Percentiles rank a stretch among this genome's conserved stretches.
These are phyloP conservation scores for Lasioglossum zephyrum DNA, from an alignment of 2,888 invertebrate genomes.

Conservation along the genomic window DNA sequence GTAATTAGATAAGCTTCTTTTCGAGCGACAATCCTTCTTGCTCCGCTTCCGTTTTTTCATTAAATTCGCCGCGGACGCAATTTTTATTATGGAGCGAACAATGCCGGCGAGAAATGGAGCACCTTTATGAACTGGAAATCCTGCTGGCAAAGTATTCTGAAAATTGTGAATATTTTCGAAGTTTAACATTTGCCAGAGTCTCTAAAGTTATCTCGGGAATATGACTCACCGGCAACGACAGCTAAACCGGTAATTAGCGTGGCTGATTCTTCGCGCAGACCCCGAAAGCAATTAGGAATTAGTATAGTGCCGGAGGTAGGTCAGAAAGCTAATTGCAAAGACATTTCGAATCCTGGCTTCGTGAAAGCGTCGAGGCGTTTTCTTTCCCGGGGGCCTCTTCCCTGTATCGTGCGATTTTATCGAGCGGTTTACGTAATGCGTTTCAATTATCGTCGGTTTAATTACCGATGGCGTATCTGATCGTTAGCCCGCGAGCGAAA, in stretches of 20 bases:
- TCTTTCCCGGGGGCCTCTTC: neutral
- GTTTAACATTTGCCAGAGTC: neutral
- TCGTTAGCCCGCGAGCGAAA: constrained; percentile 21
- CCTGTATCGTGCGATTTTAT: constrained; percentile 13
- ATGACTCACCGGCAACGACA: neutral
- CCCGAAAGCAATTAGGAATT: neutral
- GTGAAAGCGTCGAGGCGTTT: neutral
- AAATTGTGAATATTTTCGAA: neutral
- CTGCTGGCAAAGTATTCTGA: neutral
- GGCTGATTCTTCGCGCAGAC: neutral
- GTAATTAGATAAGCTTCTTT: neutral
- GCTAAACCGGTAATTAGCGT: neutral
- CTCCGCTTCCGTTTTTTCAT: neutral
- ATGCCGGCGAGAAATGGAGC: neutral
- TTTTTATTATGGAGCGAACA: neutral
- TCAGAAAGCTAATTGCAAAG: constrained; percentile 19
- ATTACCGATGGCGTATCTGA: constrained; percentile 43
- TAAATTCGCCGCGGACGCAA: neutral
- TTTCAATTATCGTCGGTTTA: constrained; percentile 41
- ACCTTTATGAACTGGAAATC: neutral
- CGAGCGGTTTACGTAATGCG: constrained; percentile 21
- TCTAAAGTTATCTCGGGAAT: neutral
- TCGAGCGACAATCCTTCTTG: neutral
- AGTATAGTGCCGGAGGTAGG: neutral
- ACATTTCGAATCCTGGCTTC: neutral